Percentiles rank a stretch among this genome's conserved stretches.
Evolutionary conservation across 2,113 vertebrate genomes (phyloP).

Genomic region (Gymnogyps californianus): DNA sequence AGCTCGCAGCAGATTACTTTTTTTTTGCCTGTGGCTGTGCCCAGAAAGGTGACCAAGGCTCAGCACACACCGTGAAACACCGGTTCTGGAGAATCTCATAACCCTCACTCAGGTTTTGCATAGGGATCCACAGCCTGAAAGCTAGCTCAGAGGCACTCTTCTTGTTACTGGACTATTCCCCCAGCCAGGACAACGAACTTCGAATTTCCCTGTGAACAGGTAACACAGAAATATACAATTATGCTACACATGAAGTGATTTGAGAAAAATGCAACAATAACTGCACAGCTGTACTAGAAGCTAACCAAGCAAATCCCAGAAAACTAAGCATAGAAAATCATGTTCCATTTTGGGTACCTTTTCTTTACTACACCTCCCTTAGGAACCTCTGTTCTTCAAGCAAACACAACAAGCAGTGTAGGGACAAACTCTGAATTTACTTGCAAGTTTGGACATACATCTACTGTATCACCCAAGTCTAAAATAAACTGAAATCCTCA

Average conservation of each 20-base stretch:
- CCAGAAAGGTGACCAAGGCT: neutral
- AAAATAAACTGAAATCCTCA: neutral
- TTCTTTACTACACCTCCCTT: rapidly evolving
- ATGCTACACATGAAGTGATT: neutral
- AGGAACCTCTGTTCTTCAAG: neutral
- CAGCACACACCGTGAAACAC: rapidly evolving
- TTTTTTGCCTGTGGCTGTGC: neutral
- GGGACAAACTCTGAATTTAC: neutral
- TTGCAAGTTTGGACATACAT: neutral
- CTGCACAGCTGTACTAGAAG: neutral
- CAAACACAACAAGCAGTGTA: neutral
- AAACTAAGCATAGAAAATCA: neutral
- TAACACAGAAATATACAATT: neutral
- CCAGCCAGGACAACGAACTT: neutral
- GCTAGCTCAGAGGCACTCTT: neutral
- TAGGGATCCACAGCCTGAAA: neutral
- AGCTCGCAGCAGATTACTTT: neutral
- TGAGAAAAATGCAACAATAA: neutral
- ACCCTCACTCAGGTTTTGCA: neutral
- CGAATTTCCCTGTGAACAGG: neutral
- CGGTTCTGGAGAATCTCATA: neutral
- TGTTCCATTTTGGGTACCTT: rapidly evolving
- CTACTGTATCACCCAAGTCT: no score
- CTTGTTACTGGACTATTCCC: neutral
- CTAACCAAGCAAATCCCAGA: neutral